Conservation (phyloP, 2,888 invertebrate genomes). For the Microchrysa polita region DNA sequence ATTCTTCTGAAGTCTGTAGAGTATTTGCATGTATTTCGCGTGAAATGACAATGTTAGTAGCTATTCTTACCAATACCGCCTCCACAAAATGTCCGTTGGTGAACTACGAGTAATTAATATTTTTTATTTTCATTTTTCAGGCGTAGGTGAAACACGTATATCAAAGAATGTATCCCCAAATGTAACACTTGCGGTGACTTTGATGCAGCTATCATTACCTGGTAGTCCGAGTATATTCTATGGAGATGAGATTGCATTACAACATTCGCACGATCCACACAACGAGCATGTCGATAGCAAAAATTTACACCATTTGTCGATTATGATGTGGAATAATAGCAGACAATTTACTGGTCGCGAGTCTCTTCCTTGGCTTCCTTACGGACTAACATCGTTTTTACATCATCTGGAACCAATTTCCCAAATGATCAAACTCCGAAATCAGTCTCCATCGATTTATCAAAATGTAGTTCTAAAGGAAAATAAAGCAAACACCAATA, state of each 20-base stretch:
- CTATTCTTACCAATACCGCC: conserved; percentile 10
- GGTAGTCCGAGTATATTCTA: conserved; percentile 89
- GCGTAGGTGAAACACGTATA: conserved; percentile 68
- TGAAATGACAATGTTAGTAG: too few relatives aligned
- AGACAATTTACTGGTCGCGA: conserved; percentile 66
- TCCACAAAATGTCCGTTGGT: background rate
- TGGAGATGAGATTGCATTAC: conserved; percentile 87
- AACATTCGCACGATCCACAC: conserved; percentile 68
- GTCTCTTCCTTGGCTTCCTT: conserved; percentile 74
- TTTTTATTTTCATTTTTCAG: conserved; percentile 13
- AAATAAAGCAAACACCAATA: conserved; percentile 71
- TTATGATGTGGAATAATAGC: conserved; percentile 72
- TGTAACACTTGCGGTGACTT: conserved; percentile 73
- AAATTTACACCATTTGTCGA: conserved; percentile 74
- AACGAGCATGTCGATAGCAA: conserved; percentile 69
- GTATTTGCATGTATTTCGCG: too few relatives aligned
- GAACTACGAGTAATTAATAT: too few relatives aligned
- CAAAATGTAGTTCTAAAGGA: conserved; percentile 76
- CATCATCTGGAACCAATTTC: conserved; percentile 68
- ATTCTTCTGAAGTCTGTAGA: too few relatives aligned
- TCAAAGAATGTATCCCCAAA: conserved; percentile 69
- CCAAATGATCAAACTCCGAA: conserved; percentile 70
- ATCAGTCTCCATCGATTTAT: conserved; percentile 76
- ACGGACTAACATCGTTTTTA: conserved; percentile 66
- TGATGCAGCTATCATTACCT: conserved; percentile 84